phyloP scores from a whole-genome alignment of 2,888 invertebrate species.

The Drosophila robusta region DNA sequence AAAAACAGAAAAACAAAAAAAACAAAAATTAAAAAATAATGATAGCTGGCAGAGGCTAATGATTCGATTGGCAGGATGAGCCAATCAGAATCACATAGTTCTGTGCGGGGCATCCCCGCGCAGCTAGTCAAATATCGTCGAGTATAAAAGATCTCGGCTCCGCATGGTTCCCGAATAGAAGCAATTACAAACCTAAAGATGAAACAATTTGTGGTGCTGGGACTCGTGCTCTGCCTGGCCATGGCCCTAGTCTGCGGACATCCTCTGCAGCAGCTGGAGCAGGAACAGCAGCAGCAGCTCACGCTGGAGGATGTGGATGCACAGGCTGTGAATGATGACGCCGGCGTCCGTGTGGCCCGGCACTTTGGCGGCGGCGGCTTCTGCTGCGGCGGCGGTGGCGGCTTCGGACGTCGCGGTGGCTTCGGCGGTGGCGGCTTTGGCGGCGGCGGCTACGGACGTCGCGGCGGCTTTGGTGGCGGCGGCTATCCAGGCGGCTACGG shows the following conservation, averaged over 20 bases:
- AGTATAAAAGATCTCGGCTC: constrained; percentile 59
- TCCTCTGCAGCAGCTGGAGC: constrained; percentile 42
- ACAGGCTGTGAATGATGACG: constrained; percentile 28
- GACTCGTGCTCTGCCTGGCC: constrained; percentile 45
- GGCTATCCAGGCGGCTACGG: constrained; percentile 2
- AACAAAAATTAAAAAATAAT: constrained; percentile 33
- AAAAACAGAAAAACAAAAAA: constrained; percentile 7
- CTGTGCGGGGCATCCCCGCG: constrained; percentile 54
- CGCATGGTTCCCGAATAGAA: constrained; percentile 36
- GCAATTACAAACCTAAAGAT: constrained; percentile 45
- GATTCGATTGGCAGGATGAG: constrained; percentile 30
- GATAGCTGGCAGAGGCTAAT: constrained; percentile 28
- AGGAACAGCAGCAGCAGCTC: constrained; percentile 29
- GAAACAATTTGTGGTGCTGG: constrained; percentile 59
- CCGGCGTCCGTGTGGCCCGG: constrained; percentile 58
- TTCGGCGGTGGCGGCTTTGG: constrained; percentile 24
- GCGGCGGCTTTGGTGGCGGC: constrained; percentile 37
- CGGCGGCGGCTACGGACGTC: constrained; percentile 26
- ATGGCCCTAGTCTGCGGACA: constrained; percentile 43
- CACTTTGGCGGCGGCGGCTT: constrained; percentile 37
- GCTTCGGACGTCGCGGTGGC: constrained; percentile 28
- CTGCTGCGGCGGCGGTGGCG: constrained; percentile 34
- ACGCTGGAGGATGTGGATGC: constrained; percentile 48
- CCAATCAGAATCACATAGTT: constrained; percentile 17
- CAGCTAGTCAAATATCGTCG: not conserved